A percentile compares a stretch with the other conserved stretches of the same genome.
Evolutionary conservation across 2,113 vertebrate genomes (phyloP).

Genomic region (Tichodroma muraria): DNA sequence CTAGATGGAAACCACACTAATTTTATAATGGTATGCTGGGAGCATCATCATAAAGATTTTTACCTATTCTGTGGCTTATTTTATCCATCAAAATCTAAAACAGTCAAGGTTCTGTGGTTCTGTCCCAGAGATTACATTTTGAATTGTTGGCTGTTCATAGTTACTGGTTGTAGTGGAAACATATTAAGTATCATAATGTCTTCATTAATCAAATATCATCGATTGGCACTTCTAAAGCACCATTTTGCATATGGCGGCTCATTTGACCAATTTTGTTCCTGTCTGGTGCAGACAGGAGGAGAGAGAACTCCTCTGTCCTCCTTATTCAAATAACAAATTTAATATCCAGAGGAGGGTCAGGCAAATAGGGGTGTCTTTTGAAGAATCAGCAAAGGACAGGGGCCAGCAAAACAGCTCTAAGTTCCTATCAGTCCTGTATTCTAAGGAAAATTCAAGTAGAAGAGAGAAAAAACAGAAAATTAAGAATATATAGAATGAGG

Average conservation of each 20-base stretch:
- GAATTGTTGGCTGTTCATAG: not conserved
- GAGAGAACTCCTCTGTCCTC: not conserved
- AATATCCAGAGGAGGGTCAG: not conserved
- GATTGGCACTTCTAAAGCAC: not conserved
- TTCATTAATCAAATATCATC: conserved; percentile 5
- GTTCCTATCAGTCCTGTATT: not conserved
- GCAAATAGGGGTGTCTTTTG: not conserved
- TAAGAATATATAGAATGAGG: not conserved
- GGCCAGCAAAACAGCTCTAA: not conserved
- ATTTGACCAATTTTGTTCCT: not conserved
- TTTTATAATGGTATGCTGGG: not conserved
- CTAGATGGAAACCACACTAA: not conserved
- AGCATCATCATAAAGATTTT: not conserved
- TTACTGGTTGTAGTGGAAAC: conserved; percentile 9
- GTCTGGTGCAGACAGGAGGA: not conserved
- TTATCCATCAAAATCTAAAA: conserved; percentile 8
- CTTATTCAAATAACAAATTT: not conserved
- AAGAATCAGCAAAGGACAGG: not conserved
- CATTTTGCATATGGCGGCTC: not conserved
- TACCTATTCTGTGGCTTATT: not conserved
- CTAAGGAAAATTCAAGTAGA: not conserved
- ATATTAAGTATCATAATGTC: not conserved
- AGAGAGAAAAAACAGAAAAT: not conserved
- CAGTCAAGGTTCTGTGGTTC: conserved; percentile 1
- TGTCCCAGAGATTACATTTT: not conserved